Evolutionary conservation across 2,797 vertebrate genomes (phyloP), one percentile per base, ranked within the genome.

Genomic region (Pangasius djambal): DNA sequence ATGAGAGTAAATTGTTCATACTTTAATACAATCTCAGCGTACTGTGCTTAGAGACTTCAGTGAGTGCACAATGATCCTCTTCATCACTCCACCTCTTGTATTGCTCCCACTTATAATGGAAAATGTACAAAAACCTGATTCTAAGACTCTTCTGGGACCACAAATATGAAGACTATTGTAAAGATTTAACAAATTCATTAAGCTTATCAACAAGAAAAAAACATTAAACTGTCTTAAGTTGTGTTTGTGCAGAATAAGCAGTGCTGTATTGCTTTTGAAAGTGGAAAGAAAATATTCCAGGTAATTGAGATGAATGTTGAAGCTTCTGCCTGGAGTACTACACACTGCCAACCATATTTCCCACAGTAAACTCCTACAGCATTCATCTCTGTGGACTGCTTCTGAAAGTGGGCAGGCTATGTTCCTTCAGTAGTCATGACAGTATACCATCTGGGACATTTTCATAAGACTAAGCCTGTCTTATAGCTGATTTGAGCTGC

Each of bases 1-100:
- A 28, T 88, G 57, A 65, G 82, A 74, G 69, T 83, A 25, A 85
- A 88, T 88, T 78, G 70, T 88, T 92, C 86, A 7, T 69, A 89
- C 89, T 92, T 86, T 92, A 94, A 94, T 93, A 93, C 88, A 88
- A 89, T 92, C 93, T 93, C 55, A 31, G 69, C 69, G 90, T 92
- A 92, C 90, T 34, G n/a, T 91, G 61, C 57, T 59, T 28, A 70
- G 90, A 82, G 40, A 59, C 90, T 86, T 91, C 50, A 48, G 87
- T 88, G 78, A 87, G 89, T 89, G 92, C 89, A 92, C 85, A 92
- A 87, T 91, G 25, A n/a, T 59, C 86, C 37, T 65, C 82, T 59
- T 72, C 22, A 65, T 63, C 72, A 18, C 28, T 87, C 4, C 25
- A 57, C 72, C 6, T 34, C 22, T 44, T 40, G 52, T 48, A 15